Percentiles rank a stretch among this genome's conserved stretches.
Evolutionary conservation across 1,140 invertebrate species (phyloP).

Genomic region (Epicauta chinensis): DNA sequence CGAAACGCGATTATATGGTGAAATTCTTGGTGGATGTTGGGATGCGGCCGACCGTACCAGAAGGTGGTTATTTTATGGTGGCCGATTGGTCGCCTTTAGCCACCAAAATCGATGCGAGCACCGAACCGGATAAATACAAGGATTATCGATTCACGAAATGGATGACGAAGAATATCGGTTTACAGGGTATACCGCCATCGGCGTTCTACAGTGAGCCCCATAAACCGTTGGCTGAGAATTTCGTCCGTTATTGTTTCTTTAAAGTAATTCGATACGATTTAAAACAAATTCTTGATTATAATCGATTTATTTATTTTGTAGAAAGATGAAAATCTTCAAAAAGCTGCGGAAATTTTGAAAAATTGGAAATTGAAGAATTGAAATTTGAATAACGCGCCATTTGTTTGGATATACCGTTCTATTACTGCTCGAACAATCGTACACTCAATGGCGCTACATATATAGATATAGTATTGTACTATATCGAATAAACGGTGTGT

Average conservation of each 20-base stretch:
- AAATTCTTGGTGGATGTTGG: constrained; percentile 72
- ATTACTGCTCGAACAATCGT: no score
- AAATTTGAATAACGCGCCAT: no score
- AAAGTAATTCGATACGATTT: constrained; percentile 58
- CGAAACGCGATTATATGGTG: constrained; percentile 82
- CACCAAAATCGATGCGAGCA: constrained; percentile 55
- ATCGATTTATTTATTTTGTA: constrained; percentile 41
- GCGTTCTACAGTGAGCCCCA: constrained; percentile 85
- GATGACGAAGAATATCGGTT: constrained; percentile 87
- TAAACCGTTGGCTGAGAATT: constrained; percentile 81
- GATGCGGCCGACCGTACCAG: constrained; percentile 86
- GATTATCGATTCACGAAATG: constrained; percentile 95
- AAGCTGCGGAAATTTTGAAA: constrained; percentile 57
- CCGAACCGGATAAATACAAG: constrained; percentile 63
- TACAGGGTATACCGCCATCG: constrained; percentile 89
- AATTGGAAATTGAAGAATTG: constrained; percentile 48
- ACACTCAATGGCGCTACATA: no score
- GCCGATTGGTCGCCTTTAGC: constrained; percentile 83
- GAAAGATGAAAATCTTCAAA: constrained; percentile 70
- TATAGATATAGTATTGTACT: no score
- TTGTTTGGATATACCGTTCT: no score
- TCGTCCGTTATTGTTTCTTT: constrained; percentile 88
- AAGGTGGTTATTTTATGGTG: constrained; percentile 96
- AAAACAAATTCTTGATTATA: constrained; percentile 14
- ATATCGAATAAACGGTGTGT: no score